phyloP scores from a whole-genome alignment of 2,113 vertebrate species.

The Climacteris rufus region DNA sequence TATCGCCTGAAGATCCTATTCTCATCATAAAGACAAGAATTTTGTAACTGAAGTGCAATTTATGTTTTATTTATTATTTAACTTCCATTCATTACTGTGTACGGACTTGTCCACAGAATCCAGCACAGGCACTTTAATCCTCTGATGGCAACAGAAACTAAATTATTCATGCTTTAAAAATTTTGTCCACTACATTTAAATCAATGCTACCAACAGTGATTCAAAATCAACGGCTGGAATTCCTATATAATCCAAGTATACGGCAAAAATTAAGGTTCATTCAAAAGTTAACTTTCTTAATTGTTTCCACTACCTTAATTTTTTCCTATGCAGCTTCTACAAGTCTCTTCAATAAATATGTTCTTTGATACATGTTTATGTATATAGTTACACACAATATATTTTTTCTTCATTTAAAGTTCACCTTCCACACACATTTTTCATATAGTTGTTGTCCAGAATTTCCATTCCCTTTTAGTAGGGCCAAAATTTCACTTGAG shows the following conservation, averaged over 20 bases:
- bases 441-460: not conserved
- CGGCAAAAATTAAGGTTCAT: not conserved
- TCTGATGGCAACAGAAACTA: not conserved
- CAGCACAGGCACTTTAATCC: slow-evolving; percentile 39
- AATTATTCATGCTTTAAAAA: slow-evolving; percentile 46
- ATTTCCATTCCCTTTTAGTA: not conserved
- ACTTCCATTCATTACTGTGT: slow-evolving; percentile 42
- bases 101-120: slow-evolving; percentile 39
- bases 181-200: slow-evolving; percentile 52
- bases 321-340: not conserved
- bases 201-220: slow-evolving; percentile 51
- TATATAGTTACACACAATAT: not conserved
- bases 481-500: not conserved
- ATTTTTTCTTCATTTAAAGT: not conserved
- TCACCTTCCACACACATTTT: not conserved
- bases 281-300: not conserved
- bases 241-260: not conserved
- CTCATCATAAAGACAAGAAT: slow-evolving; percentile 23
- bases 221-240: not conserved
- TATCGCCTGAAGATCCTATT: slow-evolving; percentile 16
- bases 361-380: not conserved
- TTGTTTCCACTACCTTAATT: not conserved
- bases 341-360: not conserved
- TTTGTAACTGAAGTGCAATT: slow-evolving; percentile 30
- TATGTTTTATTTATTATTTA: slow-evolving; percentile 64